phyloP scores from a whole-genome alignment of 2,797 vertebrate species.

The Cottoperca gobio region DNA sequence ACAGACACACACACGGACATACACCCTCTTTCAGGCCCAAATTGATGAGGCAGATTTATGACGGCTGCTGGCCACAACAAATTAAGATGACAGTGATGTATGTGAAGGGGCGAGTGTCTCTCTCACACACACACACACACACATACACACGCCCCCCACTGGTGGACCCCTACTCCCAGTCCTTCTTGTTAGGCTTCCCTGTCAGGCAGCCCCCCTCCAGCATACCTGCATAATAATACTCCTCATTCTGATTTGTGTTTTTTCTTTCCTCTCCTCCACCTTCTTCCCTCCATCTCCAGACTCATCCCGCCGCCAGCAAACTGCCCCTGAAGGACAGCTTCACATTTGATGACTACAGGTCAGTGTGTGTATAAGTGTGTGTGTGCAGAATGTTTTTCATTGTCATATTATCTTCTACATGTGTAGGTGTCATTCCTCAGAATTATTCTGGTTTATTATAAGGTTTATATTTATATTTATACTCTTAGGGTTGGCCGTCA shows the following conservation, averaged over 20 bases:
- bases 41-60: slow-evolving; percentile 97
- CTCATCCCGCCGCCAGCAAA: slow-evolving; percentile 96
- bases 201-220: slow-evolving; percentile 83
- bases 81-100: slow-evolving; percentile 98
- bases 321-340: slow-evolving; percentile 98
- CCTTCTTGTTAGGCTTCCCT: slow-evolving; percentile 92
- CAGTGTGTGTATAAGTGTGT: slow-evolving; percentile 71
- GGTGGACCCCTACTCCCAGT: slow-evolving; percentile 88
- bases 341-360: slow-evolving; percentile 99
- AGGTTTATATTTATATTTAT: background rate
- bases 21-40: slow-evolving; percentile 80
- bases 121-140: slow-evolving; percentile 32
- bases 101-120: slow-evolving; percentile 91
- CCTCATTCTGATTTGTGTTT: slow-evolving; percentile 88
- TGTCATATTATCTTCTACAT: background rate
- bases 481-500: accelerated
- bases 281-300: slow-evolving; percentile 86
- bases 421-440: background rate
- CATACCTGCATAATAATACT: slow-evolving; percentile 89
- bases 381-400: slow-evolving; percentile 67
- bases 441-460: background rate
- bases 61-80: slow-evolving; percentile 95
- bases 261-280: slow-evolving; percentile 34
- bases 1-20: background rate
- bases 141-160: background rate